Evolutionary conservation across 2,888 invertebrate species (phyloP), one percentile per base, ranked within the genome.

Genomic region (Cinara cedri): DNA sequence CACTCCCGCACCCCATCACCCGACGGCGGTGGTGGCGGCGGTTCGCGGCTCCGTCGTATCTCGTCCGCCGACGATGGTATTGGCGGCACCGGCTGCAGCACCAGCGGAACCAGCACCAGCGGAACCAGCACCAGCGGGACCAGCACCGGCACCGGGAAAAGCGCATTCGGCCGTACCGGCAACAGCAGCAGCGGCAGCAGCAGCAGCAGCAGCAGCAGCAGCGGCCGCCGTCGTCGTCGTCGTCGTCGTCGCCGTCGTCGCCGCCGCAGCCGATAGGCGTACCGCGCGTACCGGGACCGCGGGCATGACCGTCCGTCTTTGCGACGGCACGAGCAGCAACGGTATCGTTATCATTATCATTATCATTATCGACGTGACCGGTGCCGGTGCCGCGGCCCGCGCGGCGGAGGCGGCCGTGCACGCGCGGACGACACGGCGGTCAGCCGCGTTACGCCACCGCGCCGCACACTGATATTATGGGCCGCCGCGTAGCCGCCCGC

Each of bases 251-350:
- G 16, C 70, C 1, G 21, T 19, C 19, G 19, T 2, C n/a, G 42
- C 0, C 82, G 82, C 83, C 83, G 83, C 21, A 14, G 65, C 21
- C 65, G 14, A 46, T 46, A 4, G 13, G 24, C 21, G 65, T 8
- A 19, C 84, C 83, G 68, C 80, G 89, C 88, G 89, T 89, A 89
- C 89, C 89, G 89, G 14, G 9, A 42, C 62, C 11, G n/a, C n/a
- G n/a, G 19, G 9, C 6, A 34, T 34, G 34, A 34, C 34, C 34
- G 34, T 34, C 34, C 34, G 34, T 34, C 34, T 3, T 34, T 6
- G 34, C 6, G 6, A 34, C 34, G 34, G 6, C n/a, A n/a, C n/a
- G n/a, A n/a, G n/a, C n/a, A n/a, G n/a, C n/a, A n/a, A n/a, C n/a
- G n/a, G n/a, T n/a, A n/a, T n/a, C n/a, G n/a, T n/a, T n/a, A n/a